Base-by-base conservation (phyloP, 2,797 vertebrate species). In the Crocodylus rhombifer region DNA sequence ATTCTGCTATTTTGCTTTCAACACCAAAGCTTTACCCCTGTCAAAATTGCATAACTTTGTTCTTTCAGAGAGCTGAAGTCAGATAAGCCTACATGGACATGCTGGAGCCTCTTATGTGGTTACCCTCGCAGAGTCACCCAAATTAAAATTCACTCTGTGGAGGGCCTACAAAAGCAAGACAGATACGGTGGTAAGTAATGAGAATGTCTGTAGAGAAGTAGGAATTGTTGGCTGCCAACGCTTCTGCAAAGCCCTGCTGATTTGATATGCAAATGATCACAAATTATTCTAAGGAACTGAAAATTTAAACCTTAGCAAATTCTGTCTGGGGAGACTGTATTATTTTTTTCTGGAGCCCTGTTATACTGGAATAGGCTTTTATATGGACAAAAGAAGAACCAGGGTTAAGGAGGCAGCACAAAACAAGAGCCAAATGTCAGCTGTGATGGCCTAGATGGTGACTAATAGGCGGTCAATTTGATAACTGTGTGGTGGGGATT, bases 51-150 rank as follows among this genome's bases (percentile, higher is more conserved):
- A 80, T 95, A 93, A 82, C 15, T 84, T 58, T 93, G 77, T 30
- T 82, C 83, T 96, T 93, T 89, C 91, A 99, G 99, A 95, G 99
- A 99, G 95, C 95, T 99, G 95, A 98, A 94, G 3, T 83, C 96
- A 73, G 98, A 99, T 79, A 99, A 98, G 89, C 99, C 99, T 21
- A 84, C 82, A 87, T 94, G 98, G 69, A 98, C 88, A 1, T 99
- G 98, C 93, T 99, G 98, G 98, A 99, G 95, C 95, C 94, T 98
- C 9, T 97, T 99, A 60, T 86, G 97, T 5, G 99, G 99, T 77
- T 99, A 99, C 91, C 99, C 99, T 4, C 98, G 98, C 86, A 97
- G 94, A 58, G 98, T 99, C 86, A 98, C 98, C 63, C 99, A 99
- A 42, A 92, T 99, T 89, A 99, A 98, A 16, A 86, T 99, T 76